phyloP scores from a whole-genome alignment of 2,113 vertebrate species.

The Sitta europaea region DNA sequence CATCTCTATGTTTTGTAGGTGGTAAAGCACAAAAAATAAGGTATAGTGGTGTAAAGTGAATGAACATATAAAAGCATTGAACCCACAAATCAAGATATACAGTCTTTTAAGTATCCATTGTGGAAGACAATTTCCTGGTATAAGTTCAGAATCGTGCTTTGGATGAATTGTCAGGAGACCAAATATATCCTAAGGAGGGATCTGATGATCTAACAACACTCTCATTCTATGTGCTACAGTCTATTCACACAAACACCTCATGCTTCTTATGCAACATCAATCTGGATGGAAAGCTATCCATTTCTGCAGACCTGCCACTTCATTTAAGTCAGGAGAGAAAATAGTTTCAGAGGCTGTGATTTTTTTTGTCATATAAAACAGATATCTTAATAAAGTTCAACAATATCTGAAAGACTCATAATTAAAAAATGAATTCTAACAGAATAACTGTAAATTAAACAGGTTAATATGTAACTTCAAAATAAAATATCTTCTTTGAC shows the following conservation, averaged over 20 bases:
- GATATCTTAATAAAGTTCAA: slow-evolving; percentile 60
- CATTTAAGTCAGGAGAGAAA: slow-evolving; percentile 40
- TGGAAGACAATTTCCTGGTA: background rate
- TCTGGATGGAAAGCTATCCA: background rate
- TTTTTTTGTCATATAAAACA: slow-evolving; percentile 64
- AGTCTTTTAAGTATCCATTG: background rate
- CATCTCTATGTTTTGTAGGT: background rate
- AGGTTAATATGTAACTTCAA: slow-evolving; percentile 8
- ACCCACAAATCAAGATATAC: background rate
- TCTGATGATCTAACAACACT: background rate
- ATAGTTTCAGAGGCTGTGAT: slow-evolving; percentile 11
- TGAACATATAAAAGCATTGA: background rate
- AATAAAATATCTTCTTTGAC: background rate
- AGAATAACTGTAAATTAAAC: slow-evolving; percentile 60
- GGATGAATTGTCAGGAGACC: background rate
- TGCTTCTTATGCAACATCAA: background rate
- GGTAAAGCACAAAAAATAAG: background rate
- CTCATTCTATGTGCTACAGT: background rate
- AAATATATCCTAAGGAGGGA: background rate
- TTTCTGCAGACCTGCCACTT: background rate
- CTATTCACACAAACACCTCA: background rate
- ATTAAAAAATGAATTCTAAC: slow-evolving; percentile 70
- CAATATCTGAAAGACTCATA: slow-evolving; percentile 53
- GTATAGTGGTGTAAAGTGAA: background rate
- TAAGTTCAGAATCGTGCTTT: background rate